Percentiles rank a stretch among this genome's conserved stretches.
Evolutionary conservation across 2,113 vertebrate species (phyloP).

Genomic region (Pimephales promelas): DNA sequence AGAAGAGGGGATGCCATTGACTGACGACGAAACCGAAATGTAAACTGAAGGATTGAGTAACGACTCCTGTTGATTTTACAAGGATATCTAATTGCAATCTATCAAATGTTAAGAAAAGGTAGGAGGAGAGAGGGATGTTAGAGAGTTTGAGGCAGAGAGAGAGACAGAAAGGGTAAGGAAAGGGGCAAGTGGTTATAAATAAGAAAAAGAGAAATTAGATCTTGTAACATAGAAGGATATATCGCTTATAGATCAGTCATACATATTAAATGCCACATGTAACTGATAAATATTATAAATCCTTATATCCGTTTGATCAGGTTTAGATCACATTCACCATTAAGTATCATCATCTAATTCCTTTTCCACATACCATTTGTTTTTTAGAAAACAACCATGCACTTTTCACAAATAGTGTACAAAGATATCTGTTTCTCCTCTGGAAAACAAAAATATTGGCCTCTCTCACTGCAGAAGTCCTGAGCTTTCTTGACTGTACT

Average conservation of each 20-base stretch:
- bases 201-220: constrained; percentile 42
- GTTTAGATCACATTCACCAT: background rate
- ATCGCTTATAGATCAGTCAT: constrained; percentile 34
- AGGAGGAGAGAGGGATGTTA: constrained; percentile 6
- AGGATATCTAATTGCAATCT: constrained; percentile 41
- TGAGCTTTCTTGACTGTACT: background rate
- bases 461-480: background rate
- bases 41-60: constrained; percentile 47
- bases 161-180: constrained; percentile 21
- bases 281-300: too few species aligned
- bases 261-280: constrained; percentile 22
- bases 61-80: constrained; percentile 22
- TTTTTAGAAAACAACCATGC: background rate
- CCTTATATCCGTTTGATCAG: background rate
- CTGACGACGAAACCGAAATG: constrained; percentile 39
- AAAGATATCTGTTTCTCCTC: background rate
- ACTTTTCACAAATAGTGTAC: background rate
- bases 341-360: background rate
- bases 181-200: constrained; percentile 10
- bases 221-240: constrained; percentile 42
- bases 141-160: constrained; percentile 6
- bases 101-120: constrained; percentile 30
- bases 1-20: background rate
- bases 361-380: background rate
- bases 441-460: background rate